These are phyloP conservation scores for Sebastes paucispinis DNA, from an alignment of 2,797 vertebrate genomes.

Conservation along the genomic window DNA sequence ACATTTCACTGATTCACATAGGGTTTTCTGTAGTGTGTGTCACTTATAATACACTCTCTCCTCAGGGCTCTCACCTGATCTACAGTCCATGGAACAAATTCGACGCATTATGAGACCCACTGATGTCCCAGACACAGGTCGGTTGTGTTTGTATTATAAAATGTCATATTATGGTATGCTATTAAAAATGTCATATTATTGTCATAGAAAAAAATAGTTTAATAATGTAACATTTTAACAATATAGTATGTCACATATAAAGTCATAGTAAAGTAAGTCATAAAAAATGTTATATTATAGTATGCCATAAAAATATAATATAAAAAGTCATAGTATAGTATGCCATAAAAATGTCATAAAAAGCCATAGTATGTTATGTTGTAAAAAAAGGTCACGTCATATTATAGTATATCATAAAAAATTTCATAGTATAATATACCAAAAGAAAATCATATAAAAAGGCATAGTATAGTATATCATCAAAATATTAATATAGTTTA, in stretches of 20 bases:
- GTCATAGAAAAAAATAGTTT: background rate
- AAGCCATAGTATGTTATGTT: too few relatives aligned
- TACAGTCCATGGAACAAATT: constrained; percentile 97
- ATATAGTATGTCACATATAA: too few relatives aligned
- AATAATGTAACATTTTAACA: background rate
- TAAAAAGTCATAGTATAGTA: background rate
- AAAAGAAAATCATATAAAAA: too few relatives aligned
- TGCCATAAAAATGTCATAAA: background rate
- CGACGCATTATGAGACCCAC: constrained; percentile 96
- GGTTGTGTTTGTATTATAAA: background rate
- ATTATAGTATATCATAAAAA: too few relatives aligned
- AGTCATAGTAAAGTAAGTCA: too few relatives aligned
- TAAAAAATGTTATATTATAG: too few relatives aligned
- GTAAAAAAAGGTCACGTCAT: background rate
- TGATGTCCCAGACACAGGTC: constrained; percentile 95
- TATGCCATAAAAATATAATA: too few relatives aligned
- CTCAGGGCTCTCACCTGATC: constrained; percentile 92
- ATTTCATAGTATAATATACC: too few relatives aligned
- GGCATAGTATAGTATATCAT: too few relatives aligned
- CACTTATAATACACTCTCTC: background rate
- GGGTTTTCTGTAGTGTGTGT: background rate
- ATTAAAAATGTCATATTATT: background rate
- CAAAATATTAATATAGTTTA: background rate
- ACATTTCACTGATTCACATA: background rate
- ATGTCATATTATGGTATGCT: background rate